Base-by-base conservation (phyloP, 1,140 invertebrate genomes). In the Diplogasteroides magnus region DNA sequence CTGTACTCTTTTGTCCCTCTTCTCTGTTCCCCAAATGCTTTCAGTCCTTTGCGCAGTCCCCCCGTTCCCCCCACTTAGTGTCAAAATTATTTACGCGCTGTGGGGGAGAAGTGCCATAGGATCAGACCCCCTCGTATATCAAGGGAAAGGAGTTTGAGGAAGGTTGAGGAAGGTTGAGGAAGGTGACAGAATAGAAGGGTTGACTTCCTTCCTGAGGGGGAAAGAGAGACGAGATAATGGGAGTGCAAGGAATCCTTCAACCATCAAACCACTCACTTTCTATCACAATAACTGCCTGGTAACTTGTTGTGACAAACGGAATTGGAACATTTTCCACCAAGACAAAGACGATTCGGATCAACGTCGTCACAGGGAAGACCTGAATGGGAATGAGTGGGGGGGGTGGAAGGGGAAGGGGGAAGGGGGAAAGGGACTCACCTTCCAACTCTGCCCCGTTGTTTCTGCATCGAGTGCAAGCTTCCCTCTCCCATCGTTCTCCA, bases 261-360 rank as follows among this genome's bases (percentile, higher is more conserved):
- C n/a, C n/a, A n/a, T n/a, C n/a, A n/a, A n/a, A n/a, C n/a, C n/a
- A 79, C 77, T 63, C 61, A 81, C 80, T 83, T 82, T 64, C 81
- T 31, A 70, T 82, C 80, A 65, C 81, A 82, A 61, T 76, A 82
- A 29, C 65, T 59, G 1, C 80, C 80, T 32, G 82, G 74, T 31
- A 63, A 66, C 65, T 82, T 82, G 67, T 81, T 75, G 70, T 80
- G 75, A 63, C 80, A 82, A 19, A 82, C 79, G 13, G 79, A 82
- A 57, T 83, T 83, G 29, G 79, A 80, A 73, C 80, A 82, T 64
- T 83, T 83, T 15, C 80, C 80, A n/a, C 80, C 78, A 11, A 83
- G 73, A 63, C 80, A 82, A 26, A 82, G 63, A 32, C 80, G 67
- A 55, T 80, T 77, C 48, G 79, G 61, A 68, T 82, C 81, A 13